Evolutionary conservation across 2,113 vertebrate species (phyloP).

Genomic region (Megalops atlanticus): DNA sequence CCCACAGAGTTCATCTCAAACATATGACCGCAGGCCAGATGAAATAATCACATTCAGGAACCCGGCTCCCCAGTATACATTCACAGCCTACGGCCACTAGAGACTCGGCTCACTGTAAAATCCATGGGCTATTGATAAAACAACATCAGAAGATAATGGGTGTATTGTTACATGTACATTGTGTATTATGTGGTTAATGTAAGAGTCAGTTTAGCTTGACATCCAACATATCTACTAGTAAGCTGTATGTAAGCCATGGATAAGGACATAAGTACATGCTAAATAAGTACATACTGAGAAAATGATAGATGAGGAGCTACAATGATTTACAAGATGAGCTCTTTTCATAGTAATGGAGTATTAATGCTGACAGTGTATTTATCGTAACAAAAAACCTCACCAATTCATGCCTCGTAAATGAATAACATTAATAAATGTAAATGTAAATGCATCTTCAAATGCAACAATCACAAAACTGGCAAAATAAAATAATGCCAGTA

Average conservation of each 20-base stretch:
- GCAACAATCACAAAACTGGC: too few relatives aligned
- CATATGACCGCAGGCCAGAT: not conserved
- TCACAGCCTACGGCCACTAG: not conserved
- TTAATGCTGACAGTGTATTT: too few relatives aligned
- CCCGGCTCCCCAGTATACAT: not conserved
- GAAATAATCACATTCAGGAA: not conserved
- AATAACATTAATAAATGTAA: too few relatives aligned
- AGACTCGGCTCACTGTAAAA: not conserved
- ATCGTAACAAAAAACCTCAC: too few relatives aligned
- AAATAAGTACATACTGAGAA: not conserved
- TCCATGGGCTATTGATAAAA: not conserved
- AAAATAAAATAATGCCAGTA: too few relatives aligned
- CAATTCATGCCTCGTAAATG: too few relatives aligned
- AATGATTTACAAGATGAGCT: too few relatives aligned
- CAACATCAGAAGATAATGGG: not conserved
- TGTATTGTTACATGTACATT: not conserved
- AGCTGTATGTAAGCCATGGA: not conserved
- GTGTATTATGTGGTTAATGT: not conserved
- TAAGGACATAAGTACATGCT: not conserved
- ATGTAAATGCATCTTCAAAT: too few relatives aligned
- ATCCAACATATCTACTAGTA: not conserved
- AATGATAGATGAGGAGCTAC: not conserved
- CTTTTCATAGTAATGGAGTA: too few relatives aligned
- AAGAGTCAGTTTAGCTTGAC: not conserved
- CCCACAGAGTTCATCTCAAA: not conserved